phyloP scores from a whole-genome alignment of 2,113 vertebrate genomes.

The Peucedramus taeniatus region DNA sequence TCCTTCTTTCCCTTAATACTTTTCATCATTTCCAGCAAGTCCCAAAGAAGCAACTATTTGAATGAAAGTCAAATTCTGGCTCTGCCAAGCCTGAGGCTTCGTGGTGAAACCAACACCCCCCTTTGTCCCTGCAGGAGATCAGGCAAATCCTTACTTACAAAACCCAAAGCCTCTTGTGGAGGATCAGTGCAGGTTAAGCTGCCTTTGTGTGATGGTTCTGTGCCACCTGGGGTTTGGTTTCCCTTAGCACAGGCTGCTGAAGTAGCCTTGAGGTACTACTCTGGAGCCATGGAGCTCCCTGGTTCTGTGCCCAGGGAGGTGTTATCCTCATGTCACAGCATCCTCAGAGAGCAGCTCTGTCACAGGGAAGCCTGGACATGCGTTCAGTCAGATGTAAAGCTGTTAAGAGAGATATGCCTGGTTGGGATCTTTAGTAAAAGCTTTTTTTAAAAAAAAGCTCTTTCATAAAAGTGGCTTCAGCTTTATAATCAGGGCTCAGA shows the following conservation, averaged over 20 bases:
- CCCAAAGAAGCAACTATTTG: not conserved
- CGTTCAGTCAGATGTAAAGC: not conserved
- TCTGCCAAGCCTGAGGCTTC: not conserved
- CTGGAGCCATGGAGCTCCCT: not conserved
- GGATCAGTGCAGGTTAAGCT: not conserved
- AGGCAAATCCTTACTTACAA: not conserved
- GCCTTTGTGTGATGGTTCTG: not conserved
- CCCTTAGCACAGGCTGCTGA: not conserved
- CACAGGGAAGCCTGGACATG: not conserved
- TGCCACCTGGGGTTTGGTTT: not conserved
- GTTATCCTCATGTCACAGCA: not conserved
- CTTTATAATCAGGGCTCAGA: not conserved
- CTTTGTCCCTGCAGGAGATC: not conserved
- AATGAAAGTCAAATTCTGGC: not conserved
- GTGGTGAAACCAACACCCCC: not conserved
- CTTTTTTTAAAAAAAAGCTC: not conserved
- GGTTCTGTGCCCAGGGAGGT: not conserved
- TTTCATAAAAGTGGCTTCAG: not conserved
- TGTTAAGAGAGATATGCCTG: not conserved
- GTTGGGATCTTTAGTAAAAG: not conserved
- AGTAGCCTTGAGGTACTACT: not conserved
- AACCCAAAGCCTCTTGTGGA: not conserved
- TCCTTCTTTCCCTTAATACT: not conserved
- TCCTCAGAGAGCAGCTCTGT: not conserved
- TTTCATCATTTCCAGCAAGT: not conserved